Evolutionary conservation across 2,113 vertebrate species (phyloP), one percentile per base, ranked within the genome.

Genomic region (Pelusios castaneus): DNA sequence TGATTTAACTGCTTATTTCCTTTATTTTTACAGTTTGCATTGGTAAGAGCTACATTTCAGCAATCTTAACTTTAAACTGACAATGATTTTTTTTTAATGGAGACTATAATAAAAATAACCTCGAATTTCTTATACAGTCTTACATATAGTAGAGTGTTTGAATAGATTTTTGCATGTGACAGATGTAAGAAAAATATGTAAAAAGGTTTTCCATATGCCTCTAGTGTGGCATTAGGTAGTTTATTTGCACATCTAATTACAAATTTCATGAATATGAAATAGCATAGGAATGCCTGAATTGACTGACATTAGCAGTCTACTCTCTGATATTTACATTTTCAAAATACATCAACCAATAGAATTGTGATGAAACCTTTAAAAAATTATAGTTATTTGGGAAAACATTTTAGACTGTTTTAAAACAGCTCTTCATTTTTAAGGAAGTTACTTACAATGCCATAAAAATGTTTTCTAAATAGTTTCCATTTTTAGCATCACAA

Each of bases 401-500:
- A 82, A 89, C 51, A 90, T 63, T 84, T 93, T 81, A 8, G 25
- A 56, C 60, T 83, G 93, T 49, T 45, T 2, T 31, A 67, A 89
- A 88, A 7, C 24, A 52, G 10, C 49, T 91, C 6, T 10, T 51
- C 2, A n/a, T n/a, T n/a, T 21, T 47, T 49, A 75, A 75, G 87
- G 87, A 86, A 95, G 90, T 54, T 38, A 19, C 85, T 95, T 79
- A 88, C 85, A 94, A 90, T 67, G 90, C 58, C 63, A 41, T 49
- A 86, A 92, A 95, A 94, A 52, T 58, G 82, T 87, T 96, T 93
- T 95, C 47, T 8, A 90, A 95, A 92, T 89, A 93, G 51, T 41
- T 95, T 89, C 67, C 60, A 92, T 97, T 91, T 94, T 92, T 93
- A 90, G 89, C 91, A 87, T 75, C 45, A 83, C 92, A 94, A 67